Base-by-base conservation (phyloP, 2,888 invertebrate genomes). In the Strigamia maritima region DNA sequence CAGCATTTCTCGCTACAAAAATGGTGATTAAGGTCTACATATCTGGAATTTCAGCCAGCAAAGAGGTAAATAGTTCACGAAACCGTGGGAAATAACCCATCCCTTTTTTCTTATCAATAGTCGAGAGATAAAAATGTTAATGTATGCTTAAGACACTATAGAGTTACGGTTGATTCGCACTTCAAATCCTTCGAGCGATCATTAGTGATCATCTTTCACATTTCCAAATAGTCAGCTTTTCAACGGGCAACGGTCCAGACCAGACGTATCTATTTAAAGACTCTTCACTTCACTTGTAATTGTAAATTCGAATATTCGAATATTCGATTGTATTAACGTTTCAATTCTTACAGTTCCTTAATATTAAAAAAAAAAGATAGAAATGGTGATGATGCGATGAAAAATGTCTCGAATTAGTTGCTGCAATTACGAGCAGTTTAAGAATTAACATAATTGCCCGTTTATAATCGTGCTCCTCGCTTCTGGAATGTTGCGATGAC, bases 1-100 rank as follows among this genome's bases (percentile, higher is more conserved):
- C 16, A 14, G 0, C 70, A n/a, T 70, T 70, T 70, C 28, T 28
- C 26, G 26, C 26, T 1, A 26, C 76, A 40, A 75, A 35, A 35
- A 95, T 95, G 95, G 94, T 93, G 87, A 92, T 95, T 85, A 95
- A 94, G 90, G 91, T 95, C 83, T 95, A 93, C 88, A 89, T 95
- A 86, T 94, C 94, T 87, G 94, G 94, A 85, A 94, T 94, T 89
- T 95, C 94, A 85, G 95, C 94, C 85, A 95, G 94, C 87, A 94
- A 95, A 89, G 95, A 95, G 92, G 95, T 94, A 89, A 90, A 22
- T 19, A 19, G 0, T 6, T 6, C 19, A 19, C 19, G 19, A n/a
- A 54, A 54, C 19, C 19, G 54, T 54, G 54, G 7, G 54, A 54
- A 54, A 19, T 19, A 8, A 54, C 44, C 44, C n/a, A 54, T 19